Percentiles rank a stretch among this genome's conserved stretches.
These are phyloP conservation scores for Urocyon cinereoargenteus DNA, from an alignment of 2,797 vertebrate genomes.

Conservation along the genomic window DNA sequence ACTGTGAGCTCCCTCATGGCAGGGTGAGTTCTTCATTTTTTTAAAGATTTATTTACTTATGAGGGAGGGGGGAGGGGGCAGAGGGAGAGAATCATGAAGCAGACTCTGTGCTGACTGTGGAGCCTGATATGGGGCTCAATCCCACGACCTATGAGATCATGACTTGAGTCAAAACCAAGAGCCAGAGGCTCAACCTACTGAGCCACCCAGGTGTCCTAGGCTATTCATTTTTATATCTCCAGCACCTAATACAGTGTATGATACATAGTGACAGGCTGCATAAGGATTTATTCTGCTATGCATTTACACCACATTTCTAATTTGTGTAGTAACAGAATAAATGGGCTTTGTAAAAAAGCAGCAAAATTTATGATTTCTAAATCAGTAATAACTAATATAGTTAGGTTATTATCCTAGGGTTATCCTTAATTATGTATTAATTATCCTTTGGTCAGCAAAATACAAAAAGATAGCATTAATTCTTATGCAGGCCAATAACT, in stretches of 20 bases:
- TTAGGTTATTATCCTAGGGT: not conserved
- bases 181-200: not conserved
- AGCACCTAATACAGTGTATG: not conserved
- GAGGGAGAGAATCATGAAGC: not conserved
- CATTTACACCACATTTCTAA: not conserved
- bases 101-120: not conserved
- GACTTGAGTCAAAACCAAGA: not conserved
- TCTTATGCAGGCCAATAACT: not conserved
- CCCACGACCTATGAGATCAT: too few species aligned
- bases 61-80: not conserved
- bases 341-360: slow-evolving; percentile 27
- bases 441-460: not conserved
- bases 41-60: not conserved
- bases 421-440: not conserved
- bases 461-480: slow-evolving; percentile 28
- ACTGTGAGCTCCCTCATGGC: not conserved
- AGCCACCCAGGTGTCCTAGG: not conserved
- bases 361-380: slow-evolving; percentile 35
- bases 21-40: not conserved
- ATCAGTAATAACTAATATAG: slow-evolving; percentile 29
- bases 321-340: slow-evolving; percentile 1
- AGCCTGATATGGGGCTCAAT: not conserved
- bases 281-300: slow-evolving; percentile 2
- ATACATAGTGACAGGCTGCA: not conserved
- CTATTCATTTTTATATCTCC: slow-evolving; percentile 15